phyloP scores from a whole-genome alignment of 2,888 invertebrate genomes.

The Encarsia formosa region DNA sequence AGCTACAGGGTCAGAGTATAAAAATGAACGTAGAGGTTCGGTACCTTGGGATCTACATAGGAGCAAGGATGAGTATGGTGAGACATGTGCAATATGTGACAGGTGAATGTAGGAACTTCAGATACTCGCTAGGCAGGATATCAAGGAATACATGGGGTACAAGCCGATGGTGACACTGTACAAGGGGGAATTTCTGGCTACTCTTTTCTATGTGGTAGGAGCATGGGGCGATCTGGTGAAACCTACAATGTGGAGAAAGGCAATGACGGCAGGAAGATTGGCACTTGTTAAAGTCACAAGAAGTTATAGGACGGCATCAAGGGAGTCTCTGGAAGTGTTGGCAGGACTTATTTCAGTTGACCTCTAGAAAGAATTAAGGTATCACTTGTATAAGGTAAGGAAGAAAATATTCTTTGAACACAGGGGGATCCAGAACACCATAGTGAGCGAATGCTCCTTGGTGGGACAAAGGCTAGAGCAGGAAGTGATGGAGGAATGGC shows the following conservation, averaged over 20 bases:
- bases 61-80: slow-evolving; percentile 1
- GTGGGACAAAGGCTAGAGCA: neutral
- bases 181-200: slow-evolving; percentile 17
- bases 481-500: neutral
- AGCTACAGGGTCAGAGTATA: neutral
- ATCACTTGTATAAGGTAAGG: neutral
- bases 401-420: neutral
- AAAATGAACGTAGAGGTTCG: neutral
- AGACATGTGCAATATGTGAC: slow-evolving; percentile 4
- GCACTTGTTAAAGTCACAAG: neutral
- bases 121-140: neutral
- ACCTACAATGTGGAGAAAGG: neutral
- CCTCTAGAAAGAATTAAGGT: neutral
- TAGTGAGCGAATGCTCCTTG: neutral
- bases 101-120: neutral
- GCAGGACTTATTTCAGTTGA: neutral
- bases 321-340: neutral
- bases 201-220: slow-evolving; percentile 17
- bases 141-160: slow-evolving; percentile 22
- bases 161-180: slow-evolving; percentile 9
- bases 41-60: slow-evolving; percentile 19
- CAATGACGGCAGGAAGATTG: neutral
- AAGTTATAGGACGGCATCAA: neutral
- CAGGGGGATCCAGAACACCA: neutral
- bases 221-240: slow-evolving; percentile 13